phyloP scores from a whole-genome alignment of 2,113 vertebrate genomes.

The Capra hircus region DNA sequence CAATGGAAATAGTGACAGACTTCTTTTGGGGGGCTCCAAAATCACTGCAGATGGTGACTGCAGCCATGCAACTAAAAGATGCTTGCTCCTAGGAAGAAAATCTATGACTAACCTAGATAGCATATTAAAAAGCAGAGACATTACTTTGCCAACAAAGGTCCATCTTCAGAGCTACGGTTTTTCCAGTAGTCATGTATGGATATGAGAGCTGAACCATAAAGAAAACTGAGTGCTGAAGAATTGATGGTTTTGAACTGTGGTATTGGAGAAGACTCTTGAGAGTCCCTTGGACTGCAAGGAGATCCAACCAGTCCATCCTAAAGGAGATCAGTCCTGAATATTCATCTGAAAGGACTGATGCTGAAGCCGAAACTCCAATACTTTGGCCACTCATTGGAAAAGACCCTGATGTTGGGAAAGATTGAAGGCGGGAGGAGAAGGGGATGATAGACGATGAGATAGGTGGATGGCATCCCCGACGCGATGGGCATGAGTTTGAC shows the following conservation, averaged over 20 bases:
- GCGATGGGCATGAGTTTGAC: not conserved
- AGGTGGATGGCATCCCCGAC: rapidly evolving
- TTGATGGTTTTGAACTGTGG: not conserved
- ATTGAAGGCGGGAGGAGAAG: not conserved
- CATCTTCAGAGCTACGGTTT: not conserved
- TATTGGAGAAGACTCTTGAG: not conserved
- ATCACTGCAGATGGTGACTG: not conserved
- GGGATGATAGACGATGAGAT: not conserved
- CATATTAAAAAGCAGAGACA: not conserved
- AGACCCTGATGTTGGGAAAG: not conserved
- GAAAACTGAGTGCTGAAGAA: not conserved
- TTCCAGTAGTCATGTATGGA: not conserved
- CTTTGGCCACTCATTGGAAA: not conserved
- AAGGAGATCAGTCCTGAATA: not conserved
- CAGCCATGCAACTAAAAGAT: not conserved
- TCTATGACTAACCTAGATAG: not conserved
- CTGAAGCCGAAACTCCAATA: not conserved
- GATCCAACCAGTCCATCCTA: not conserved
- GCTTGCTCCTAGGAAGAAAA: not conserved
- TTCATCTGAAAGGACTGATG: not conserved
- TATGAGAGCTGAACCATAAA: not conserved
- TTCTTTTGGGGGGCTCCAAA: not conserved
- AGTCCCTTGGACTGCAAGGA: not conserved
- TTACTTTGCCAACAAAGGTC: not conserved
- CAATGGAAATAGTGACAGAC: not conserved